Evolutionary conservation across 2,113 vertebrate species (phyloP).

Genomic region (Dicrurus megarhynchus): DNA sequence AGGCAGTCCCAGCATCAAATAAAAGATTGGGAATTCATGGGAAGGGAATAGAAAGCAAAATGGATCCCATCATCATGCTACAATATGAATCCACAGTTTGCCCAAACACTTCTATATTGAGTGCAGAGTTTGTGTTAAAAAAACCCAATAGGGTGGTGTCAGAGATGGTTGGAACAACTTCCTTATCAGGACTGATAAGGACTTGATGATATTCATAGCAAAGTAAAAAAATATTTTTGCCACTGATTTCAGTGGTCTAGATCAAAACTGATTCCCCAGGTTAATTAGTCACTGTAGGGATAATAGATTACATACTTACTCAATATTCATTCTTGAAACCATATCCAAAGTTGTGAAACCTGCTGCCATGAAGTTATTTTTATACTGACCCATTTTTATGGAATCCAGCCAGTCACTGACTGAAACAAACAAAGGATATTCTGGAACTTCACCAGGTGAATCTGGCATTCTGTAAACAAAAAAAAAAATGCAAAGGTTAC

Average conservation of each 20-base stretch:
- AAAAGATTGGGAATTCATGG: background rate
- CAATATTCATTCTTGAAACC: constrained; percentile 93
- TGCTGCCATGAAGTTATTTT: constrained; percentile 92
- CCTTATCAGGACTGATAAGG: background rate
- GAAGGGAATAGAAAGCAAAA: background rate
- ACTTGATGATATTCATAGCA: background rate
- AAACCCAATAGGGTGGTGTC: background rate
- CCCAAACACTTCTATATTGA: background rate
- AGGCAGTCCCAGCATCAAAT: background rate
- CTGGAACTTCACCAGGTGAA: constrained; percentile 87
- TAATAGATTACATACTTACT: constrained; percentile 80
- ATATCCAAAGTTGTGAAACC: constrained; percentile 92
- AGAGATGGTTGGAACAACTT: background rate
- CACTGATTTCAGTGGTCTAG: background rate
- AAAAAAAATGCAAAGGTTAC: background rate
- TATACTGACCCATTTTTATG: constrained; percentile 98
- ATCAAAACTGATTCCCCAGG: background rate
- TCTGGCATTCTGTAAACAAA: constrained; percentile 81
- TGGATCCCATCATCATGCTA: background rate
- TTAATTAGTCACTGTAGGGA: background rate
- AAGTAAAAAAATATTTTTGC: background rate
- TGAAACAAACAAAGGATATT: constrained; percentile 93
- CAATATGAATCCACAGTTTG: background rate
- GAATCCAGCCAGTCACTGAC: constrained; percentile 95
- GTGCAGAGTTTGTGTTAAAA: background rate